Evolutionary conservation across 2,113 vertebrate genomes (phyloP).

Genomic region (Phasianus colchicus): DNA sequence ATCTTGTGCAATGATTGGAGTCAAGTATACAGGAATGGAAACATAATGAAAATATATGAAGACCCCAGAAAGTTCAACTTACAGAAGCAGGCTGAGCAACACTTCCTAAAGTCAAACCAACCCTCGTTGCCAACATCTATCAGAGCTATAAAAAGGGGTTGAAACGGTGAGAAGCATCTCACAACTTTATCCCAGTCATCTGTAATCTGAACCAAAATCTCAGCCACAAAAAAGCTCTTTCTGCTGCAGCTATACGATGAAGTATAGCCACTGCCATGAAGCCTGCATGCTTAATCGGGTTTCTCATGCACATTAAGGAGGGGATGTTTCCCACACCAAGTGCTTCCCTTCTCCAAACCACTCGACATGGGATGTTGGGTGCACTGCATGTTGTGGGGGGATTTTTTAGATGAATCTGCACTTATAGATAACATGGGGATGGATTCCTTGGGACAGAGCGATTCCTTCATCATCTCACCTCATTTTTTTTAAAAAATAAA

Average conservation of each 20-base stretch:
- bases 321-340: too few species aligned
- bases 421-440: neutral
- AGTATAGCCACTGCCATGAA: neutral
- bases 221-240: neutral
- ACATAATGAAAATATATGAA: too few species aligned
- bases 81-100: neutral
- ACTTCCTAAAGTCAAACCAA: neutral
- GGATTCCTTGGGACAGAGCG: accelerated
- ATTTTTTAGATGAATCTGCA: too few species aligned
- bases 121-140: neutral
- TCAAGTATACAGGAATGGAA: too few species aligned
- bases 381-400: too few species aligned
- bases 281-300: too few species aligned
- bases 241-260: neutral
- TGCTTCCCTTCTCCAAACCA: neutral
- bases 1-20: accelerated
- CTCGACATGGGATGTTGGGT: accelerated
- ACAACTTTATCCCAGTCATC: neutral
- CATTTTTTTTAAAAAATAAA: neutral
- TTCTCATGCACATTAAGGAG: neutral
- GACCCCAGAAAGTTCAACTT: neutral
- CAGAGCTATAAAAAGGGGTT: too few species aligned
- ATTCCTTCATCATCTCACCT: neutral
- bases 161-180: neutral
- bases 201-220: neutral